Conservation (phyloP, 1,140 invertebrate species). For the Zaprionus africanus region DNA sequence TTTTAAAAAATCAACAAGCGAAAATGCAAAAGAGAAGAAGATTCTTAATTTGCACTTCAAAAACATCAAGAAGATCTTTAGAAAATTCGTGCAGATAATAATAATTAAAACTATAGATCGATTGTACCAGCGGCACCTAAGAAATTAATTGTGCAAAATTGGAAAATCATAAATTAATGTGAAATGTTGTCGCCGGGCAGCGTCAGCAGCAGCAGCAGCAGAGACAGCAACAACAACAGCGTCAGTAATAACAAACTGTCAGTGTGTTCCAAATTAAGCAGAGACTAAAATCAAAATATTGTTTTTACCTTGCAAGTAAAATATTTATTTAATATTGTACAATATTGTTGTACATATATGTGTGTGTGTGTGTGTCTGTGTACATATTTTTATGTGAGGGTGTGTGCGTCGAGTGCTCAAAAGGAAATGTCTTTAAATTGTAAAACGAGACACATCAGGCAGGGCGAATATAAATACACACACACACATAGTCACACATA, state of each 20-base stretch:
- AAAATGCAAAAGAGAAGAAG: neutral
- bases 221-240: constrained; percentile 9
- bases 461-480: constrained; percentile 52
- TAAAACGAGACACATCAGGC: constrained; percentile 80
- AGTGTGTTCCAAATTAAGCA: constrained; percentile 58
- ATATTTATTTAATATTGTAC: constrained; percentile 80
- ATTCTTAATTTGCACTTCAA: neutral
- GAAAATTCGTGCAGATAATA: neutral
- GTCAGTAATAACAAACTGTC: constrained; percentile 14
- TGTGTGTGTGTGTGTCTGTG: neutral
- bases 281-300: constrained; percentile 79
- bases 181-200: neutral
- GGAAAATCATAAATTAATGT: constrained; percentile 5
- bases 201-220: constrained; percentile 33
- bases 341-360: constrained; percentile 39
- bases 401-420: constrained; percentile 46
- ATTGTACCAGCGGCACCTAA: neutral
- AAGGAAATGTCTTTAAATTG: constrained; percentile 81
- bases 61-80: neutral
- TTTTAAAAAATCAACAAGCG: neutral
- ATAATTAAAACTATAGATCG: neutral
- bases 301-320: constrained; percentile 80
- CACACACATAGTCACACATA: constrained; percentile 3
- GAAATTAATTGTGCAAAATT: constrained; percentile 1
- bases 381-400: constrained; percentile 32